Percentiles rank a stretch among this genome's conserved stretches.
phyloP scores from a whole-genome alignment of 2,888 invertebrate genomes.

The Pilophorus perplexus region DNA sequence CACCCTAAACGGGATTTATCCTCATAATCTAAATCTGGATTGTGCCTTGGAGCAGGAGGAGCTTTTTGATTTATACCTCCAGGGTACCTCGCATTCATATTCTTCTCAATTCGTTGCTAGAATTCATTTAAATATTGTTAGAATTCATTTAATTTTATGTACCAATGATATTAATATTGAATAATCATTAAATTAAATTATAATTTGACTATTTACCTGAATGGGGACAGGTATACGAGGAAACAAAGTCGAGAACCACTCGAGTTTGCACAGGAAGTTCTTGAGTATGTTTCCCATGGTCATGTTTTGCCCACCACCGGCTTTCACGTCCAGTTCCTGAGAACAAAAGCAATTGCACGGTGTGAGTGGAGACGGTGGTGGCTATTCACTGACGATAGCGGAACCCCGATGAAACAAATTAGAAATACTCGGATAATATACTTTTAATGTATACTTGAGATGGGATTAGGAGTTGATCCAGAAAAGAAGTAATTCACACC shows the following conservation, averaged over 20 bases:
- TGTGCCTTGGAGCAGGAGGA: conserved; percentile 11
- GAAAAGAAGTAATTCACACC: conserved; percentile 45
- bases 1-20: conserved; percentile 20
- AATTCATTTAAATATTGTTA: conserved; percentile 41
- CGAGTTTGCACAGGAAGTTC: conserved; percentile 90
- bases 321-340: conserved; percentile 93
- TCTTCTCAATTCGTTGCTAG: conserved; percentile 84
- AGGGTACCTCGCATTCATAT: conserved; percentile 62
- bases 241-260: conserved; percentile 98
- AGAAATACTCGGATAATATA: no score
- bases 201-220: conserved; percentile 54
- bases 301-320: conserved; percentile 92
- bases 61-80: conserved; percentile 50
- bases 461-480: conserved; percentile 19
- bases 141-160: no score
- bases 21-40: conserved; percentile 28
- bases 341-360: no score
- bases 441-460: no score
- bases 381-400: no score
- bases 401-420: no score
- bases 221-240: conserved; percentile 98
- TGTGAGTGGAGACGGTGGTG: no score
- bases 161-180: no score
- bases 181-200: conserved; percentile 14
- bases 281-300: conserved; percentile 89